phyloP scores from a whole-genome alignment of 2,797 vertebrate genomes.

The Enteromius radiatus region DNA sequence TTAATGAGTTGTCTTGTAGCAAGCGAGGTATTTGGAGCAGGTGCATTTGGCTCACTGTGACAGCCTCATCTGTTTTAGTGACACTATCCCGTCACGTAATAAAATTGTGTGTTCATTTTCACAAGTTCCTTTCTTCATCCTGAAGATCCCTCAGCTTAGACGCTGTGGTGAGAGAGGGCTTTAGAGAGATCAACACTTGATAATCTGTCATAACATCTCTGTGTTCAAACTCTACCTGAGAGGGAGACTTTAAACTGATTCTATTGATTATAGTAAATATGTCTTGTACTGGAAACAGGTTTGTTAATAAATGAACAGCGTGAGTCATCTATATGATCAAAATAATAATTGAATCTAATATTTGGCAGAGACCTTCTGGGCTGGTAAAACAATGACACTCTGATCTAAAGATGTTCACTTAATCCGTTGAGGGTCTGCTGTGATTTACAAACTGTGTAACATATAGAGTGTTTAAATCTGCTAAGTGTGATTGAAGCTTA shows the following conservation, averaged over 20 bases:
- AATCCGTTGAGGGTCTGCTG: conserved; percentile 62
- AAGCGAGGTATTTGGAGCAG: conserved; percentile 47
- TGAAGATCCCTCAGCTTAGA: conserved; percentile 25
- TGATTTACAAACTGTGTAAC: conserved; percentile 61
- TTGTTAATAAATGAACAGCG: not conserved
- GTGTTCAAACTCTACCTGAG: conserved; percentile 9
- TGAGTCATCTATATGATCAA: not conserved
- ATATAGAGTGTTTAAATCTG: conserved; percentile 57
- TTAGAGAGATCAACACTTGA: conserved; percentile 43
- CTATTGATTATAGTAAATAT: not conserved
- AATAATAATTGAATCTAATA: not conserved
- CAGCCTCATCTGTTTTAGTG: conserved; percentile 25
- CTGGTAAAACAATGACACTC: not conserved
- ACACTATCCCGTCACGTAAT: not conserved
- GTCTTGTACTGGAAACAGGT: not conserved
- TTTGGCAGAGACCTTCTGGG: not conserved
- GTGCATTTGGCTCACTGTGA: conserved; percentile 27
- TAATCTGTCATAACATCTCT: conserved; percentile 39
- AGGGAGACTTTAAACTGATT: not conserved
- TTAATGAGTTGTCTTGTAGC: conserved; percentile 60
- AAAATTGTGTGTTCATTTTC: conserved; percentile 15
- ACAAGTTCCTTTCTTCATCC: conserved; percentile 21
- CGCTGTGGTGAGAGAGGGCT: conserved; percentile 9
- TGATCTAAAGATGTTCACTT: conserved; percentile 30
- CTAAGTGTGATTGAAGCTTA: conserved; percentile 67